Evolutionary conservation across 2,797 vertebrate genomes (phyloP), one percentile per base, ranked within the genome.

Genomic region (Pygocentrus nattereri): DNA sequence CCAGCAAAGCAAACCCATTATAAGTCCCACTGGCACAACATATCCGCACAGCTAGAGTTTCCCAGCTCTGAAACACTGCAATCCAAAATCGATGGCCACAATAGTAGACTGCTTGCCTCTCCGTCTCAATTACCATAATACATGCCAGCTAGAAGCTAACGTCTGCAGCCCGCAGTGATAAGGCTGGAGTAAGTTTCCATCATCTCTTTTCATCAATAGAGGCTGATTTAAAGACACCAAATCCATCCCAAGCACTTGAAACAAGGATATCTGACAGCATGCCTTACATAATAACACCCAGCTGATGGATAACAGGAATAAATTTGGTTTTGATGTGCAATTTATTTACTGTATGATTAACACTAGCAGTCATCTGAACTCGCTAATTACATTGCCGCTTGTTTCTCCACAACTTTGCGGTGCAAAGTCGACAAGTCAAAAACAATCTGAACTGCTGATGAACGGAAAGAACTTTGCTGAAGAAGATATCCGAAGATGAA

Each of bases 41-140:
- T 85, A 82, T 88, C 89, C 78, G 77, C 84, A 67, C 79, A 89
- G 89, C 88, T 85, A 85, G 79, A 88, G 87, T 93, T 91, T 93
- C 91, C 89, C 88, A 88, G 92, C 90, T 87, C 87, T 90, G 88
- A 91, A 91, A 92, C 90, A 90, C 90, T 90, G 90, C 90, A 88
- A 85, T 82, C 83, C 79, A 85, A 80, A 92, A 94, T 94, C 93
- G 61, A 92, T 93, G 83, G 78, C 58, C 44, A 85, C 88, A 86
- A 90, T 79, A 88, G 83, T 87, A 84, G 89, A 54, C 88, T 84
- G 82, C 87, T 84, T 84, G 82, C 87, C 82, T 81, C 88, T 82
- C 61, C 62, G 11, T 88, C 89, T 90, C 90, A 58, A 86, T 91
- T 92, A 90, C 91, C 27, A 89, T 86, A 89, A 90, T 88, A 88